Base-by-base conservation (phyloP, 1,140 invertebrate species). In the Bombus balteatus region DNA sequence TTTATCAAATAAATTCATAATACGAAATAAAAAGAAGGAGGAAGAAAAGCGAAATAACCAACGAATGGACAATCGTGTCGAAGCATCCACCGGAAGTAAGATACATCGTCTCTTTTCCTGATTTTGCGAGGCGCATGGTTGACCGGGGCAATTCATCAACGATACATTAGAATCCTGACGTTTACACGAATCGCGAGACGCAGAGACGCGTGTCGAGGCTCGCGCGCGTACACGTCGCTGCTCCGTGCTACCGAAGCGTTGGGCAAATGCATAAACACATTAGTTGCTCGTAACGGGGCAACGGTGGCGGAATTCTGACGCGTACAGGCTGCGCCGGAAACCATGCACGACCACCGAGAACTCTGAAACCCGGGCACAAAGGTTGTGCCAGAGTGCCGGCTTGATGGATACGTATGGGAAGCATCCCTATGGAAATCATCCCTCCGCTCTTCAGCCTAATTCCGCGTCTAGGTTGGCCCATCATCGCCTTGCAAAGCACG, bases 211-310 rank as follows among this genome's bases (percentile, higher is more conserved):
- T 73, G 53, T 41, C 18, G 28, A 39, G 72, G 10, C 18, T 53
- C 18, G 18, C 47, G 18, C 8, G 13, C 5, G 28, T 28, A 41
- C 34, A 41, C 13, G 32, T n/a, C 34, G 39, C 12, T 71, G 28
- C 41, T 79, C 72, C 81, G 47, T 73, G 73, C 80, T 73, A 87
- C 84, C 78, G 88, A 90, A 89, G 87, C 90, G 90, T 91, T 87
- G 88, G 88, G 89, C 89, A 91, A 92, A 93, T 91, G 92, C 92
- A 91, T 93, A 92, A 93, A 93, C 90, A 89, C 92, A 92, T 93
- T 92, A 93, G 92, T 93, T 92, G 91, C 86, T 90, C 89, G 82
- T 91, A 89, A 85, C 84, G 75, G 72, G 39, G 65, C 72, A 73
- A 57, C 37, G 90, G 13, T 28, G 70, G 43, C 39, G 84, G 85